Evolutionary conservation across 2,888 invertebrate species (phyloP).

Genomic region (Philhelius pedissequus): DNA sequence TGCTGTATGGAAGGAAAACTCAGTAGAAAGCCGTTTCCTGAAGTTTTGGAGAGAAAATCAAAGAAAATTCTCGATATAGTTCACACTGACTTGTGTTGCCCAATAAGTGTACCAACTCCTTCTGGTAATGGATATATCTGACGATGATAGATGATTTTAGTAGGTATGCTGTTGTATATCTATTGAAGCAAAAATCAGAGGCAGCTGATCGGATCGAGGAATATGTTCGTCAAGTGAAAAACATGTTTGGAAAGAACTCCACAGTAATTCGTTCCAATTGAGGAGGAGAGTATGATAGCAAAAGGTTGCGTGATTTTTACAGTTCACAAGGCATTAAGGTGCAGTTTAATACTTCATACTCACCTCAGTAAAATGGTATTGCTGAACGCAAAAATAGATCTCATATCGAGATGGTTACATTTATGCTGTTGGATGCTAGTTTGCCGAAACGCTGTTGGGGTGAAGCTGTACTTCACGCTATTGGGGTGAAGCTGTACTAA

Average conservation of each 20-base stretch:
- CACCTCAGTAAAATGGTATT: conserved; percentile 7
- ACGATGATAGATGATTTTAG: conserved; percentile 4
- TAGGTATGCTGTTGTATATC: neutral
- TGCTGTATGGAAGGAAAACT: conserved; percentile 4
- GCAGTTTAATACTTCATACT: conserved; percentile 5
- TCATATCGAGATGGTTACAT: conserved; percentile 4
- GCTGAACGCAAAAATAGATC: conserved; percentile 15
- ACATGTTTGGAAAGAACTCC: conserved; percentile 6
- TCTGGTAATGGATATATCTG: too few relatives aligned
- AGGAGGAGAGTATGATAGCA: conserved; percentile 69
- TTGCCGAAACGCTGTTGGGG: too few relatives aligned
- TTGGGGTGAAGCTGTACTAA: too few relatives aligned
- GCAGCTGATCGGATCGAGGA: too few relatives aligned
- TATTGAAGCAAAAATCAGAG: conserved; percentile 7
- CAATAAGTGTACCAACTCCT: too few relatives aligned
- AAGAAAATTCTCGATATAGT: too few relatives aligned
- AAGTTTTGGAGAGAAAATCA: too few relatives aligned
- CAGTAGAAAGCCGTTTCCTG: too few relatives aligned
- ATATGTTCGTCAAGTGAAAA: conserved; percentile 7
- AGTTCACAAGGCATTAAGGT: neutral
- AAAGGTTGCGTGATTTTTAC: neutral
- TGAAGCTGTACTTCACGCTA: too few relatives aligned
- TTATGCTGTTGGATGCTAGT: too few relatives aligned
- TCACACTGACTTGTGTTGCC: too few relatives aligned
- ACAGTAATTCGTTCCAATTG: conserved; percentile 24